Conservation (phyloP, 2,113 vertebrate species). For the Brachirus orientalis region DNA sequence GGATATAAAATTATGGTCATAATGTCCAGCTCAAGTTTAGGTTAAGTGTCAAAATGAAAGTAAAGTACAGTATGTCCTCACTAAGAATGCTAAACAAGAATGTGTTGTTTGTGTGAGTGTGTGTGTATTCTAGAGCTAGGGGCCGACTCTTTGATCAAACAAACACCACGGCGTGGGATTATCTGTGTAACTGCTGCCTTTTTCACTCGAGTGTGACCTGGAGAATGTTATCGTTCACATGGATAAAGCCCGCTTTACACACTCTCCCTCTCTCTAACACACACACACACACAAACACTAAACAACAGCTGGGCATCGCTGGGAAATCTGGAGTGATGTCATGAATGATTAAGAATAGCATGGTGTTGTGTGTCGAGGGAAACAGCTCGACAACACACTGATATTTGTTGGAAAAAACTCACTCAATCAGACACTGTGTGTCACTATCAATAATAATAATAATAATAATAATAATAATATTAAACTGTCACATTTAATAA, state of each 20-base stretch:
- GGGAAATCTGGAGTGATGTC: conserved; percentile 62
- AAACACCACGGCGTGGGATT: conserved; percentile 26
- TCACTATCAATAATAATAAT: neutral
- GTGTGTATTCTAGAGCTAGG: neutral
- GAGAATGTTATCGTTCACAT: conserved; percentile 38
- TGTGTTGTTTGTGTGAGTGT: too few relatives aligned
- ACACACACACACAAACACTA: neutral
- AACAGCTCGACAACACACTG: neutral
- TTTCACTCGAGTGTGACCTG: conserved; percentile 29
- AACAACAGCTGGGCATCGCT: conserved; percentile 53
- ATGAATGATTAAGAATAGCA: conserved; percentile 65
- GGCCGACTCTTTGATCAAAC: conserved; percentile 32
- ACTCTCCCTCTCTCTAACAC: too few relatives aligned
- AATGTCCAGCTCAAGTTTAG: too few relatives aligned
- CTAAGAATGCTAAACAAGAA: too few relatives aligned
- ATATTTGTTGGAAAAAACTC: too few relatives aligned
- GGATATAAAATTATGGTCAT: too few relatives aligned
- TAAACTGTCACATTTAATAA: neutral
- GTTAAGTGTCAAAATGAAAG: too few relatives aligned
- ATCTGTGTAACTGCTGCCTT: conserved; percentile 10
- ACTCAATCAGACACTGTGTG: too few relatives aligned
- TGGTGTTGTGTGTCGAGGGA: conserved; percentile 33
- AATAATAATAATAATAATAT: neutral
- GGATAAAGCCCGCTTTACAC: neutral
- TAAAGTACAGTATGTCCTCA: too few relatives aligned